Base-by-base conservation (phyloP, 2,888 invertebrate species). In the Apamea crenata region DNA sequence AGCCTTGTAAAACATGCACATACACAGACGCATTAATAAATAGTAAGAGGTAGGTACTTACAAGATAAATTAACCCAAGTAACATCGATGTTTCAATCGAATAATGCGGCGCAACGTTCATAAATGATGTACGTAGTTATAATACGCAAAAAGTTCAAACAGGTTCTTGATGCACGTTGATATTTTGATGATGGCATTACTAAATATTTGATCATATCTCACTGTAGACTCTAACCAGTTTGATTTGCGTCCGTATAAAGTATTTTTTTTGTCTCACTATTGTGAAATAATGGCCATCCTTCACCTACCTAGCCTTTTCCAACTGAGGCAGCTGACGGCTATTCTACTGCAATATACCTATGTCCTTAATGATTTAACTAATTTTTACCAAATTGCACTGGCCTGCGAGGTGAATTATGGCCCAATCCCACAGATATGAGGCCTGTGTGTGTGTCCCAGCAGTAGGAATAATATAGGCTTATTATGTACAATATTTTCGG, bases 201-300 rank as follows among this genome's bases (percentile, higher is more conserved):
- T 59, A 65, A 84, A 73, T 78, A 82, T 85, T 85, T 47, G 74
- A 74, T 85, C 76, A 85, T 82, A 84, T 76, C 82, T 71, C 82
- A 72, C 74, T 47, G 16, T 40, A 59, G 3, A 36, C 50, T n/a
- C n/a, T 72, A 71, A 81, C 78, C 71, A 67, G 81, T 84, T 81
- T 74, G 40, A 74, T 74, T 77, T 63, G 61, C 36, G 59, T 70
- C 25, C 1, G 18, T 68, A 63, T 18, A 66, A 59, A 53, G 44
- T 47, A 61, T 47, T 77, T 83, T 61, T 77, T 80, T 61, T 53
- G 29, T 50, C 1, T 29, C 21, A 53, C 21, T 32, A 8, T 53
- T 40, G 36, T 74, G 21, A 40, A 56, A 59, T 50, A 74, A 50
- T 40, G 14, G 56, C 8, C 36, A n/a, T 56, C 16, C 16, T 47